Base-by-base conservation (phyloP, 1,140 invertebrate genomes). In the Platyura marginata region DNA sequence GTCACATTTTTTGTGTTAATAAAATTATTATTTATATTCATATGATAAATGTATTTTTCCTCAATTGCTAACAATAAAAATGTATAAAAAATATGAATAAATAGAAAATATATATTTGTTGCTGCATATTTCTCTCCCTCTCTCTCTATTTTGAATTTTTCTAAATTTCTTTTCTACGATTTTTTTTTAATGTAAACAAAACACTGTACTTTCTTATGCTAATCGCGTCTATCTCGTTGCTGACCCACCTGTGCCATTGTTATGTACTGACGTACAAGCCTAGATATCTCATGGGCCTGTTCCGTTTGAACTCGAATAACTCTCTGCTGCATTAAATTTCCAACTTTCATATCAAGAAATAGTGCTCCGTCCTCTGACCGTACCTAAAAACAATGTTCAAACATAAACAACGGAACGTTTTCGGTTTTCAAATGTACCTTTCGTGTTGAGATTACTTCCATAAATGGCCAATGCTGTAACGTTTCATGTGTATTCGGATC, bases 281-380 rank as follows among this genome's bases (percentile, higher is more conserved):
- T 75, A 10, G 90, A 90, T 48, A 98, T 93, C 60, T 90, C 86
- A 57, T 90, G 86, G 8, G 93, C 92, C 65, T 97, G 91, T 60
- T 96, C 91, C 2, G 93, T 96, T 60, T 98, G 91, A 44, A 98
- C 75, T 50, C 91, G 71, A 19, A 91, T 92, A 46, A 97, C 92
- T 46, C 90, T 74, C 65, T 95, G 90, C 55, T 93, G 85, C 77
- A 96, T 85, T 49, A 98, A 66, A 58, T 94, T 95, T 16, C 92
- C 92, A 56, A 88, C 87, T 66, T 96, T 96, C 80, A 97, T 87
- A 64, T 97, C 92, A 57, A 98, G 67, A 62, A 88, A 97, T 38
- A 95, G 71, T 1, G 85, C 81, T 21, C 89, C 89, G 59, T 91
- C 87, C 56, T 96, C 91, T 1, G 87, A 90, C 48, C 75, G 66